These are phyloP conservation scores for Scelioninae gen. 1 DNA, from an alignment of 2,888 invertebrate species.

Conservation along the genomic window DNA sequence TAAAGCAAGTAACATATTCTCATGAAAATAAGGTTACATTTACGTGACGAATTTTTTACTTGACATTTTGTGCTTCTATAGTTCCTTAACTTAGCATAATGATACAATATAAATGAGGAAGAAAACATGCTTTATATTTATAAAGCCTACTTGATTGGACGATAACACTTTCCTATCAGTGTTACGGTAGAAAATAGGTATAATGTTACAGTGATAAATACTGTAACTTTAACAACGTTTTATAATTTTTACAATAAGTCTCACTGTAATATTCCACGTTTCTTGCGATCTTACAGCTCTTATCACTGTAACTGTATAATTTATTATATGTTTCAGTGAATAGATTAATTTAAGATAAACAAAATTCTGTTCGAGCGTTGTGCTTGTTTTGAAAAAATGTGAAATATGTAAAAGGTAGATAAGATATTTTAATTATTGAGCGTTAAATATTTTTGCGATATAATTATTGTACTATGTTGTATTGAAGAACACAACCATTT, in stretches of 20 bases:
- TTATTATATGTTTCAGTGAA: slow-evolving; percentile 17
- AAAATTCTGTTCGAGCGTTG: neutral
- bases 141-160: slow-evolving; percentile 1
- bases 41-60: slow-evolving; percentile 44
- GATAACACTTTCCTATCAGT: neutral
- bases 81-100: slow-evolving; percentile 52
- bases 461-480: slow-evolving; percentile 21
- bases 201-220: slow-evolving; percentile 24
- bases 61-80: slow-evolving; percentile 57
- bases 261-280: slow-evolving; percentile 19
- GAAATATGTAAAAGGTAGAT: slow-evolving; percentile 31
- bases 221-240: slow-evolving; percentile 19
- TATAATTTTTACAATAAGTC: slow-evolving; percentile 34
- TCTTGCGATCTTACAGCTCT: slow-evolving; percentile 26
- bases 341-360: neutral
- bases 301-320: slow-evolving; percentile 23
- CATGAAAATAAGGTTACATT: slow-evolving; percentile 26
- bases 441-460: slow-evolving; percentile 29
- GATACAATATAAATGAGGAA: slow-evolving; percentile 28
- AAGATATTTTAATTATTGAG: slow-evolving; percentile 57
- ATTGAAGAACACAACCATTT: neutral
- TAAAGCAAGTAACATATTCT: slow-evolving; percentile 16
- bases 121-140: slow-evolving; percentile 36
- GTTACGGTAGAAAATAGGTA: neutral
- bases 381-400: neutral